Conservation (phyloP, 2,113 vertebrate genomes). For the Tragelaphus buxtoni region DNA sequence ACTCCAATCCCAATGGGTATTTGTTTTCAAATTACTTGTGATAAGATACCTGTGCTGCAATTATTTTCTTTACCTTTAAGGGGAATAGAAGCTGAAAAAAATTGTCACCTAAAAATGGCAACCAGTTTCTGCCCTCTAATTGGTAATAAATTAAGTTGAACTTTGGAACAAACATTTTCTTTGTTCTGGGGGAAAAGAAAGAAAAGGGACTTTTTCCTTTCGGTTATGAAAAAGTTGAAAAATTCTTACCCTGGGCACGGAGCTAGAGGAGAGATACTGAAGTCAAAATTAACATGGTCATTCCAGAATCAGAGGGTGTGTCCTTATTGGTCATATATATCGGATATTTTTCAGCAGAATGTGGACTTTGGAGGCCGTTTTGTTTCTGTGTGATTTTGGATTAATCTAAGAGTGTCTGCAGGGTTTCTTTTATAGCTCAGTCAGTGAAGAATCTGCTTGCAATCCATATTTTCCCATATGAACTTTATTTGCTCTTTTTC, state of each 20-base stretch:
- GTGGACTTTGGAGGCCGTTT: not conserved
- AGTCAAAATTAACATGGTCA: not conserved
- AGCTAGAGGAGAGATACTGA: not conserved
- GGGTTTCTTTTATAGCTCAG: not conserved
- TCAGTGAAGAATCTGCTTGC: not conserved
- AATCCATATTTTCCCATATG: not conserved
- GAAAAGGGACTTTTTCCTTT: not conserved
- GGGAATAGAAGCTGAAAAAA: not conserved
- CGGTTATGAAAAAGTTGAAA: not conserved
- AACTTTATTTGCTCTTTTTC: not conserved
- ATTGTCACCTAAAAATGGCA: not conserved
- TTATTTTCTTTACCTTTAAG: not conserved
- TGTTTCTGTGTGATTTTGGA: not conserved
- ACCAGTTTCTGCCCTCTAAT: not conserved
- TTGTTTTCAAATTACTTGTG: not conserved
- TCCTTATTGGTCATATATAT: not conserved
- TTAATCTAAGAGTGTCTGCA: not conserved
- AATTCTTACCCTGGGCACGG: rapidly evolving
- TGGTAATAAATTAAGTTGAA: not conserved
- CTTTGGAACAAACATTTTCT: not conserved
- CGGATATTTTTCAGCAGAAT: not conserved
- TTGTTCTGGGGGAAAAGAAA: not conserved
- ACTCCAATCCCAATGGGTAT: not conserved
- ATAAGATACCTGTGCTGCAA: not conserved
- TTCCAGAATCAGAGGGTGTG: not conserved